Conservation (phyloP, 1,140 invertebrate genomes). For the Caenorhabditis inopinata region DNA sequence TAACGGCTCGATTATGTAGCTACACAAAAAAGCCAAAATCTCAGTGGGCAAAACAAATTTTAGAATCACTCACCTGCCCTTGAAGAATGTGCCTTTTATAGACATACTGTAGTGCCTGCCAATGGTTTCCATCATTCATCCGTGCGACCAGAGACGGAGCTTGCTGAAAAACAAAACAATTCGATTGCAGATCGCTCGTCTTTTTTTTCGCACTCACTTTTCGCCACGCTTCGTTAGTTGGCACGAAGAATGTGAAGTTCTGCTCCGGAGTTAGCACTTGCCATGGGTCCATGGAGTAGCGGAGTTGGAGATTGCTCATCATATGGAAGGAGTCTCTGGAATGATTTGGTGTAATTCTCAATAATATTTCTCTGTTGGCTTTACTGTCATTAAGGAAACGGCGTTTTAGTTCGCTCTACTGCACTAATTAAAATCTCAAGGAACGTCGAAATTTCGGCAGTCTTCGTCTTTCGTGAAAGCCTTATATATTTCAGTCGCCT, state of each 20-base stretch:
- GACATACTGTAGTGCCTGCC: constrained; percentile 64
- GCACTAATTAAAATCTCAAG: too few relatives aligned
- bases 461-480: too few relatives aligned
- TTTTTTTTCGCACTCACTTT: constrained; percentile 49
- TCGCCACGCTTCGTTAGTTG: constrained; percentile 78
- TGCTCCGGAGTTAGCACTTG: constrained; percentile 72
- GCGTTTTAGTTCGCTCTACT: too few relatives aligned
- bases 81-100: constrained; percentile 64
- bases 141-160: constrained; percentile 51
- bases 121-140: constrained; percentile 64
- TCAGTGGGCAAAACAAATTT: too few relatives aligned
- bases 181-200: background rate
- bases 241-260: constrained; percentile 87
- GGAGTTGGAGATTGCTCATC: constrained; percentile 61
- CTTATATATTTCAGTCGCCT: too few relatives aligned
- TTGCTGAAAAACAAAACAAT: constrained; percentile 47
- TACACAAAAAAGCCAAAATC: too few relatives aligned
- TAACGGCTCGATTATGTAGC: too few relatives aligned
- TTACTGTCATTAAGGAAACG: too few relatives aligned
- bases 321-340: constrained; percentile 59
- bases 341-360: background rate
- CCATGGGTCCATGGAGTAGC: constrained; percentile 64
- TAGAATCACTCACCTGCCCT: constrained; percentile 52
- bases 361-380: too few relatives aligned
- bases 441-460: too few relatives aligned